Evolutionary conservation across 2,797 vertebrate species (phyloP), one percentile per base, ranked within the genome.

Genomic region (Enteromius fasciolatus): DNA sequence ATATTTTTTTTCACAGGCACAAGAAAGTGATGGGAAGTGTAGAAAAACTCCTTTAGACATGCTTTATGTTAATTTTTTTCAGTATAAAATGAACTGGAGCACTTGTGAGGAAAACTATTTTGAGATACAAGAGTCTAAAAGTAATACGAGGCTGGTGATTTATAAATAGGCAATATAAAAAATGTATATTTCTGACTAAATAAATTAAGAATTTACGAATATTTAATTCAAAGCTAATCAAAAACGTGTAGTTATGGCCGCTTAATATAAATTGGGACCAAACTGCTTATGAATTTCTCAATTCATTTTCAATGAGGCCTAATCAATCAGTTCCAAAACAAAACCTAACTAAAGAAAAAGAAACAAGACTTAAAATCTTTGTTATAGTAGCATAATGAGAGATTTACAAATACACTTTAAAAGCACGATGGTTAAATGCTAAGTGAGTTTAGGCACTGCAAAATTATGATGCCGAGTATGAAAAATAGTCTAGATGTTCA

Each of bases 1-100:
- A 75, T 61, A 36, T 75, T 59, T 63, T 46, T 78, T 63, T 63
- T 88, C 77, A 87, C 87, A 80, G 85, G 67, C 73, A 82, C 46
- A 78, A 52, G 31, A 76, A 67, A 54, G 31, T 23, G 17, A 76
- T 63, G 39, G 39, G 17, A 39, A 39, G 64, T 46, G 39, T 59
- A 17, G 31, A 70, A 70, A 70, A 46, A 59, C 17, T 14, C 2
- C 33, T 25, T 79, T 28, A 44, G 20, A 69, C 68, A 61, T 59
- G 25, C 12, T 6, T 69, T 69, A 52, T 33, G 46, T 31, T 15
- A 1, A 7, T 15, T 23, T 23, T 33, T n/a, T 31, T 50, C 25
- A 1, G 17, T 14, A 28, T 44, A 41, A 70, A n/a, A 31, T 6
- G 15, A 59, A 74, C 50, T 52, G 2, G 17, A 7, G 5, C 18